Conservation (phyloP, 23 tunicate species). For the Botrylloides violaceus region DNA sequence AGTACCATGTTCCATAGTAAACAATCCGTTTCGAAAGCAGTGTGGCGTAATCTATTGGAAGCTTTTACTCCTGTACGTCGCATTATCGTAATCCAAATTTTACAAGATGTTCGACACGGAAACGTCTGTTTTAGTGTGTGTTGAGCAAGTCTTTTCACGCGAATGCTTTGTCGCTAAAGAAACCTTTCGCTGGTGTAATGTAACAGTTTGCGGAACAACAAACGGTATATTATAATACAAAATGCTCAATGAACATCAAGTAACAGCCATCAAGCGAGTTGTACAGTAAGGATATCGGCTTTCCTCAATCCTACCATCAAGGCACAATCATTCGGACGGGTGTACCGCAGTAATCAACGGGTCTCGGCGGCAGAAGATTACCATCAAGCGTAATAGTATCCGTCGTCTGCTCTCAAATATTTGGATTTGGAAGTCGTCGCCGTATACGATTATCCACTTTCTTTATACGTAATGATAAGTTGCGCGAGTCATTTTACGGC, state of each 20-base stretch:
- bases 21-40: too few relatives aligned
- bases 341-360: background rate
- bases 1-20: background rate
- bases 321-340: too few relatives aligned
- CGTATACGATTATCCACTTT: background rate
- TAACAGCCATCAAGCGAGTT: background rate
- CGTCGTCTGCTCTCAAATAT: background rate
- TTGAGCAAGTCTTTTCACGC: conserved; percentile 5
- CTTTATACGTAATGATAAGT: background rate
- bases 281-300: background rate
- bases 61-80: background rate
- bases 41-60: background rate
- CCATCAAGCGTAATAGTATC: background rate
- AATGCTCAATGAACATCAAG: background rate
- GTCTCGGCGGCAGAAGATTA: background rate
- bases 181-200: conserved; percentile 22
- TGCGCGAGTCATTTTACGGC: background rate
- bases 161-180: conserved; percentile 1
- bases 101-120: conserved; percentile 22
- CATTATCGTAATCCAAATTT: conserved; percentile 13
- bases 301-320: background rate
- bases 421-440: background rate
- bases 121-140: conserved; percentile 1
- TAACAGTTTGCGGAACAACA: conserved; percentile 26
- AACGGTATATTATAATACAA: conserved; percentile 3